Evolutionary conservation across 2,888 invertebrate genomes (phyloP), one percentile per base, ranked within the genome.

Genomic region (Cantharis rustica): DNA sequence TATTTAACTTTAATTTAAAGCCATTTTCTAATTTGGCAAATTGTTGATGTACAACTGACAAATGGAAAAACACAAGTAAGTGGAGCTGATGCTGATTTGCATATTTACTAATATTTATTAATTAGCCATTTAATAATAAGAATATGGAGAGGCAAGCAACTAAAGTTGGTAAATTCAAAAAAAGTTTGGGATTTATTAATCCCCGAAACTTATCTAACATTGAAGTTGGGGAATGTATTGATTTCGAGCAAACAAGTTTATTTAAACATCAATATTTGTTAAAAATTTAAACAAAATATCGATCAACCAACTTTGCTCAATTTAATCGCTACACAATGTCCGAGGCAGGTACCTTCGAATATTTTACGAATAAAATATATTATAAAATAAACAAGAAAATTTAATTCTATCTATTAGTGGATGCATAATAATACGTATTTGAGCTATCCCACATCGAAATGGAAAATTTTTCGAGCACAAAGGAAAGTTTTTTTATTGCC

Each of bases 21-120:
- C 75, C 31, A 77, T 77, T 77, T 77, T 77, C 75, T 62, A 77
- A 77, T 77, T 75, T 77, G 72, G 72, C 16, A 72, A 72, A 77
- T 75, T 77, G 66, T 72, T 13, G 20, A 69, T 70, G 72, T 68
- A 61, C 17, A 31, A 68, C 61, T 70, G 64, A 26, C 71, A 23
- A 47, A 15, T 68, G 77, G 77, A 77, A 77, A 77, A 72, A 71
- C 72, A 72, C 77, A 20, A 72, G 17, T n/a, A 63, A 20, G 63
- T 47, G 47, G 47, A 47, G 47, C 47, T 47, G n/a, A 5, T 47
- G 47, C 47, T 47, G n/a, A 5, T 47, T 47, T 47, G n/a, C 47
- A 47, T 47, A 47, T 47, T 47, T 47, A 47, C n/a, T 47, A 47
- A n/a, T n/a, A n/a, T 13, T n/a, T n/a, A 5, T 47, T 47, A 47